phyloP scores from a whole-genome alignment of 2,797 vertebrate genomes.

The Argyrosomus regius region DNA sequence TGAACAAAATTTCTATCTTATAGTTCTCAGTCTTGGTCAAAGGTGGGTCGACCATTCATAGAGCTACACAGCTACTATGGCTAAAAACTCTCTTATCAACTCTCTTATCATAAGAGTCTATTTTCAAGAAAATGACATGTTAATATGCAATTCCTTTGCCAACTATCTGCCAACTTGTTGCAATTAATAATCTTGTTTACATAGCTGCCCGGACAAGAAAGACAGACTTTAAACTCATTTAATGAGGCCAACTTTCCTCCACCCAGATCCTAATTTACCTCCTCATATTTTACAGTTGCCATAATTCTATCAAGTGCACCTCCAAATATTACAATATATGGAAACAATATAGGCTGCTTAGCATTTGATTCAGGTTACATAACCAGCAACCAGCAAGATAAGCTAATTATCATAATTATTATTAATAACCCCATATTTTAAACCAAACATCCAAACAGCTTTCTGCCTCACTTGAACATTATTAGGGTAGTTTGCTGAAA shows the following conservation, averaged over 20 bases:
- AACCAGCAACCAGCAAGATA: not conserved
- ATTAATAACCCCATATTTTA: too few relatives aligned
- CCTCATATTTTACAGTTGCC: constrained; percentile 30
- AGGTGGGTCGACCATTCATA: not conserved
- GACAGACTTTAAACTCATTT: constrained; percentile 33
- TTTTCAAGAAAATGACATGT: constrained; percentile 2
- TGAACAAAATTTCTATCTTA: not conserved
- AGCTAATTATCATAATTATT: too few relatives aligned
- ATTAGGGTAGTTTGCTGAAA: not conserved
- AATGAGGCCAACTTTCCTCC: constrained; percentile 41
- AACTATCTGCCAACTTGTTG: constrained; percentile 12
- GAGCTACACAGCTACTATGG: not conserved
- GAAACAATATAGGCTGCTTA: constrained; percentile 18
- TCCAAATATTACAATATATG: constrained; percentile 36
- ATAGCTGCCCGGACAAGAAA: constrained; percentile 24
- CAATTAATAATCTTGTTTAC: constrained; percentile 55
- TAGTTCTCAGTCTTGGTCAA: not conserved
- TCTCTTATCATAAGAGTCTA: not conserved
- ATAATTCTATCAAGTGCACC: constrained; percentile 32
- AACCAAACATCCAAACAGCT: too few relatives aligned
- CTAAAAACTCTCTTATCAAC: constrained; percentile 19
- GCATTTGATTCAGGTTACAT: constrained; percentile 18
- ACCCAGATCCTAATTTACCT: constrained; percentile 20
- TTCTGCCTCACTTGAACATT: constrained; percentile 8
- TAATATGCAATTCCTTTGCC: constrained; percentile 14